Percentiles rank a stretch among this genome's conserved stretches.
phyloP scores from a whole-genome alignment of 2,888 invertebrate species.

The Ornithoptera alexandrae region DNA sequence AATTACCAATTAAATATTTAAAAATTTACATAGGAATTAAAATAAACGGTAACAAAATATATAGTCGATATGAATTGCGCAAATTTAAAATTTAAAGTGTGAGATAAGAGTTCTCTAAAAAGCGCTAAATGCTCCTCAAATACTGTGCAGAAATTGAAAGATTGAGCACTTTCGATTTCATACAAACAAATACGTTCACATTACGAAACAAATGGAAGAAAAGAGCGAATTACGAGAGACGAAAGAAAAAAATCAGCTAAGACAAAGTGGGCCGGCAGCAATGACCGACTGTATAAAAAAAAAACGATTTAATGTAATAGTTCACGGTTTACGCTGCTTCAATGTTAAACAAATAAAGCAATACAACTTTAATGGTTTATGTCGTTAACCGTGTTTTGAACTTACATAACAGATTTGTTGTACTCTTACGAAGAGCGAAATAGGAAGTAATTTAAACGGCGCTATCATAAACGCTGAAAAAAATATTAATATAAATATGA shows the following conservation, averaged over 20 bases:
- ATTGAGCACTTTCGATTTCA: conserved; percentile 31
- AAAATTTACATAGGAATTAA: no score
- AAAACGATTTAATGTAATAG: conserved; percentile 35
- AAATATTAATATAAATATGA: no score
- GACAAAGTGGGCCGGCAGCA: conserved; percentile 31
- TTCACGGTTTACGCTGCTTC: conserved; percentile 40
- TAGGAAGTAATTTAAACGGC: no score
- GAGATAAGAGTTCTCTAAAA: background rate
- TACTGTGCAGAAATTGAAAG: conserved; percentile 19
- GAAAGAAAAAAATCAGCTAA: conserved; percentile 30
- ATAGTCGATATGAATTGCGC: no score
- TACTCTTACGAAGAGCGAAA: background rate
- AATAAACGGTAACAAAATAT: no score
- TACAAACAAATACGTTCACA: conserved; percentile 23
- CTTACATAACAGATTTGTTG: background rate
- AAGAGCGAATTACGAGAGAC: conserved; percentile 27
- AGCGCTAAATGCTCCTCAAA: conserved; percentile 16
- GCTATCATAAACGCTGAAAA: no score
- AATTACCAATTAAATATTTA: no score
- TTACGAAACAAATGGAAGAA: conserved; percentile 33
- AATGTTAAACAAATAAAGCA: conserved; percentile 52
- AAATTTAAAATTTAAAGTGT: no score
- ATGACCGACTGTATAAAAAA: conserved; percentile 31
- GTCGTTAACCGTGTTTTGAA: background rate
- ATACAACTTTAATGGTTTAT: conserved; percentile 32